These are phyloP conservation scores for Coremacera marginata DNA, from an alignment of 2,888 invertebrate species.

Conservation along the genomic window DNA sequence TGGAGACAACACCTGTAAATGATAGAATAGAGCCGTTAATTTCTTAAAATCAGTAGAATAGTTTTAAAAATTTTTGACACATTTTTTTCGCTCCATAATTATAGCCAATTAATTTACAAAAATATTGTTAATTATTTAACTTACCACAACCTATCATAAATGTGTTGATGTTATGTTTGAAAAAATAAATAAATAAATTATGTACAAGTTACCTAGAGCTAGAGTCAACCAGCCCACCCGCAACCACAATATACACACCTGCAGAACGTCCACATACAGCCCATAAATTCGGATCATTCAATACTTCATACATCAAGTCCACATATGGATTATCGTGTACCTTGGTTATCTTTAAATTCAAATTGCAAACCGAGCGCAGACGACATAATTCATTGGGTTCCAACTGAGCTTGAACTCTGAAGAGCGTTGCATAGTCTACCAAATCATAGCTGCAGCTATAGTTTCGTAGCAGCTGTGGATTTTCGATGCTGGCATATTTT, in stretches of 20 bases:
- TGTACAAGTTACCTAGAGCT: not conserved
- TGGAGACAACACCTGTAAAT: constrained; percentile 77
- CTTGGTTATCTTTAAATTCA: constrained; percentile 80
- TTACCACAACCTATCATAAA: constrained; percentile 40
- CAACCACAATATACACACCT: constrained; percentile 70
- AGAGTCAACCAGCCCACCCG: not conserved
- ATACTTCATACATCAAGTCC: constrained; percentile 90
- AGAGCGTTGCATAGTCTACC: constrained; percentile 87
- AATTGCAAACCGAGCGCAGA: constrained; percentile 88
- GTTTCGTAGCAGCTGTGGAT: constrained; percentile 64
- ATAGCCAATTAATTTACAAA: not conserved
- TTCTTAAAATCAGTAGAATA: not conserved
- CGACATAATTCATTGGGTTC: constrained; percentile 90
- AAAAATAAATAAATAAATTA: constrained; percentile 35
- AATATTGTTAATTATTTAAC: constrained; percentile 1
- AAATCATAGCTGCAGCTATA: constrained; percentile 83
- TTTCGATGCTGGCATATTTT: constrained; percentile 71
- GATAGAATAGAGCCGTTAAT: not conserved
- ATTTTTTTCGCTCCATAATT: not conserved
- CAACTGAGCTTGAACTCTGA: constrained; percentile 77
- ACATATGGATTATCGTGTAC: constrained; percentile 69
- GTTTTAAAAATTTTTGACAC: not conserved
- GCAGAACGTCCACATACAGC: constrained; percentile 92
- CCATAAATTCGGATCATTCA: constrained; percentile 94
- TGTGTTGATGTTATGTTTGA: constrained; percentile 3